phyloP scores from a whole-genome alignment of 2,113 vertebrate species.

The Nipponia nippon region DNA sequence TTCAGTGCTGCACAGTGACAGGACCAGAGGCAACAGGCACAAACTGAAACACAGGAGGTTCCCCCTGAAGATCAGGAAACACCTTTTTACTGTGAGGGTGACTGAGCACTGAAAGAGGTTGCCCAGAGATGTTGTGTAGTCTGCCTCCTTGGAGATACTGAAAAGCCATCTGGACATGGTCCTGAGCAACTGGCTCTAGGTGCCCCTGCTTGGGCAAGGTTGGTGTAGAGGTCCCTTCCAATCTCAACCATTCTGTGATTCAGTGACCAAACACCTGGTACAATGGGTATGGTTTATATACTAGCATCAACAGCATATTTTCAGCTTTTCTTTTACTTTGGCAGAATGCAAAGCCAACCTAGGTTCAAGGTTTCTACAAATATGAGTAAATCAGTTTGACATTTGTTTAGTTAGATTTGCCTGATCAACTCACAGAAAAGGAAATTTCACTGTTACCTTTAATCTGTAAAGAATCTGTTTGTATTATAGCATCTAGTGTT shows the following conservation, averaged over 20 bases:
- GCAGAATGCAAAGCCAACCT: background rate
- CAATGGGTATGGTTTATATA: background rate
- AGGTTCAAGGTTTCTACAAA: background rate
- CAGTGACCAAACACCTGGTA: background rate
- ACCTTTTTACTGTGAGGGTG: background rate
- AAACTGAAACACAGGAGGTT: background rate
- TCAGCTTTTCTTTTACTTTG: background rate
- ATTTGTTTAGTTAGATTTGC: background rate
- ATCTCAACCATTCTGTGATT: background rate
- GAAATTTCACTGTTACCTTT: background rate
- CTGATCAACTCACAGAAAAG: background rate
- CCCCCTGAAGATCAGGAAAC: background rate
- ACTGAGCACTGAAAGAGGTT: background rate
- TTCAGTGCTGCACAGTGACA: background rate
- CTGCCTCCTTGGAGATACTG: background rate
- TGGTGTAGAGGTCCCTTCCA: background rate
- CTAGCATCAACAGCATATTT: background rate
- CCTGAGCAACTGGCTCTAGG: background rate
- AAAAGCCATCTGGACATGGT: background rate
- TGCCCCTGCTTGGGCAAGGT: background rate
- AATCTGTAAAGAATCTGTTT: background rate
- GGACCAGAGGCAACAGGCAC: background rate
- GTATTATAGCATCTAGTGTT: background rate
- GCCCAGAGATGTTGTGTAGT: background rate
- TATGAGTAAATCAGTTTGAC: background rate